Base-by-base conservation (phyloP, 2,888 invertebrate species). In the Vandiemenella viatica region DNA sequence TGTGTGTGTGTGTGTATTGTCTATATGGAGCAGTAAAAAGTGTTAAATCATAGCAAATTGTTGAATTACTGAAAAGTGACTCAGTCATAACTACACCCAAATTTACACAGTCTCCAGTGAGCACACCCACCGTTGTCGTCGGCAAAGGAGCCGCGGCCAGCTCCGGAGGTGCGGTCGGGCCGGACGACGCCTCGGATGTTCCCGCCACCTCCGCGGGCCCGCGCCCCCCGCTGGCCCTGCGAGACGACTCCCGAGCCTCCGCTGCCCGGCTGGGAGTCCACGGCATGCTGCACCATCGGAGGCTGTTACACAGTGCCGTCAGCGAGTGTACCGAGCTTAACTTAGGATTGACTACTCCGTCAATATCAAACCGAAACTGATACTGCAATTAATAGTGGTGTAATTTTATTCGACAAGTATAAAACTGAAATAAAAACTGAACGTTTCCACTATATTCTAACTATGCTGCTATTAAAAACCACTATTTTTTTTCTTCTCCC, bases 231-330 rank as follows among this genome's bases (percentile, higher is more conserved):
- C 23, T 50, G 50, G 6, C 50, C 50, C 17, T 48, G 50, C 5
- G 45, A 20, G 44, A 53, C 58, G 59, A 63, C 63, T 59, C 64
- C 59, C 37, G 60, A 58, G 46, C 62, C 62, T 22, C 60, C 53
- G 37, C 60, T 58, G 57, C 62, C 44, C 57, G 58, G 40, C 15
- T 46, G 44, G 18, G 37, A 37, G 22, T 49, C 49, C 10, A 44
- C 21, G 19, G 16, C 32, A 13, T 43, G 50, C 20, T 43, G 40
- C 13, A 22, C 42, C 18, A 23, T 16, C 37, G 51, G 53, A 15
- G 50, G 52, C 50, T 53, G 41, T 5, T 43, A 50, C n/a, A 49
- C 16, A 44, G 43, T n/a, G n/a, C n/a, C n/a, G n/a, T n/a, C n/a
- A n/a, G n/a, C n/a, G n/a, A n/a, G n/a, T n/a, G n/a, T n/a, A n/a